Evolutionary conservation across 1,140 invertebrate species (phyloP).

Genomic region (Chionoecetes opilio): DNA sequence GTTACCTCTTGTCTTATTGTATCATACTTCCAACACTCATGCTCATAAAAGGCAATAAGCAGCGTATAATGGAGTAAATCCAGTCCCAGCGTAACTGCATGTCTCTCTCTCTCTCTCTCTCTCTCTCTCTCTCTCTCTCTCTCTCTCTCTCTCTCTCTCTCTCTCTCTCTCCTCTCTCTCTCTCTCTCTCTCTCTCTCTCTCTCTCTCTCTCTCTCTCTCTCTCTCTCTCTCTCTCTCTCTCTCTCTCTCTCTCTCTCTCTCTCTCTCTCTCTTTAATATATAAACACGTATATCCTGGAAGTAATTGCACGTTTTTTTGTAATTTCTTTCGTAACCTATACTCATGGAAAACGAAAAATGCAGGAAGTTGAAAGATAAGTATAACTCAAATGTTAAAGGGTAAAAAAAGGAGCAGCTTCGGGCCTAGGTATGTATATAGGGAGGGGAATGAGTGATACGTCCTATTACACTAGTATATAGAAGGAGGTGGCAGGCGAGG

Average conservation of each 20-base stretch:
- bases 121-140: conserved; percentile 1
- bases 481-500: neutral
- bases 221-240: conserved; percentile 18
- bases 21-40: neutral
- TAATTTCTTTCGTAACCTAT: too few species aligned
- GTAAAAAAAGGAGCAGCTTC: too few species aligned
- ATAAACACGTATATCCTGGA: neutral
- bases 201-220: neutral
- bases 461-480: too few species aligned
- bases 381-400: neutral
- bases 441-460: too few species aligned
- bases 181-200: conserved; percentile 28
- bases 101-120: conserved; percentile 3
- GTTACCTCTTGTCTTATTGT: conserved; percentile 4
- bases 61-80: neutral
- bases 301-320: neutral
- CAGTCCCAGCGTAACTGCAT: neutral
- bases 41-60: neutral
- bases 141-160: too few species aligned
- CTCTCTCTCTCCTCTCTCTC: too few species aligned
- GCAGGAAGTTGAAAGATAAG: neutral
- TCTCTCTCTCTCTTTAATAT: neutral
- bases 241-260: neutral
- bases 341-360: neutral
- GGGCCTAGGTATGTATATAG: too few species aligned